phyloP scores from a whole-genome alignment of 1,140 invertebrate species.

The Phymorhynchus buccinoides region DNA sequence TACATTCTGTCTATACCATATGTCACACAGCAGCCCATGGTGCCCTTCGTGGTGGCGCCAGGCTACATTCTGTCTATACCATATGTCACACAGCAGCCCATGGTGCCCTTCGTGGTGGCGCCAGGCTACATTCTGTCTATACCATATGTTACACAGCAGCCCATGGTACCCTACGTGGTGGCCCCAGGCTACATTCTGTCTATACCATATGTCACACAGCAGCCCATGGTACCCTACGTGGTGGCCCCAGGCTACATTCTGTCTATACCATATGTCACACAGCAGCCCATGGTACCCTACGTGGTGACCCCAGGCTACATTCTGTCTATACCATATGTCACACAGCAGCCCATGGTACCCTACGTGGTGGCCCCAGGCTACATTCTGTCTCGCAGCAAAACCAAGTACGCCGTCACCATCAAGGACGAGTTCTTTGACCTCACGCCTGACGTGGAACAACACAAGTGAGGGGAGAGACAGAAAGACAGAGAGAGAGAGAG shows the following conservation, averaged over 20 bases:
- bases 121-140: constrained; percentile 60
- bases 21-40: constrained; percentile 61
- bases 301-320: constrained; percentile 67
- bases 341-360: constrained; percentile 62
- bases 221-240: constrained; percentile 61
- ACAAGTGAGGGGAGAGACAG: neutral
- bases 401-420: constrained; percentile 63
- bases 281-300: constrained; percentile 63
- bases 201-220: too few relatives aligned
- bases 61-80: constrained; percentile 66
- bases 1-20: constrained; percentile 66
- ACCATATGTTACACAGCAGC: constrained; percentile 61
- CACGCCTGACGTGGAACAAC: constrained; percentile 48
- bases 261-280: too few relatives aligned
- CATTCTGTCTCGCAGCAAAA: constrained; percentile 67
- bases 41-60: constrained; percentile 63
- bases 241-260: constrained; percentile 68
- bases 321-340: constrained; percentile 54
- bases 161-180: constrained; percentile 60
- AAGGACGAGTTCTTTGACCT: constrained; percentile 70
- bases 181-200: constrained; percentile 65
- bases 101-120: constrained; percentile 63
- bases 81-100: constrained; percentile 60
- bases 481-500: neutral
- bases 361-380: constrained; percentile 66